Conservation (phyloP, 2,888 invertebrate species). For the Cheilosia grossa region DNA sequence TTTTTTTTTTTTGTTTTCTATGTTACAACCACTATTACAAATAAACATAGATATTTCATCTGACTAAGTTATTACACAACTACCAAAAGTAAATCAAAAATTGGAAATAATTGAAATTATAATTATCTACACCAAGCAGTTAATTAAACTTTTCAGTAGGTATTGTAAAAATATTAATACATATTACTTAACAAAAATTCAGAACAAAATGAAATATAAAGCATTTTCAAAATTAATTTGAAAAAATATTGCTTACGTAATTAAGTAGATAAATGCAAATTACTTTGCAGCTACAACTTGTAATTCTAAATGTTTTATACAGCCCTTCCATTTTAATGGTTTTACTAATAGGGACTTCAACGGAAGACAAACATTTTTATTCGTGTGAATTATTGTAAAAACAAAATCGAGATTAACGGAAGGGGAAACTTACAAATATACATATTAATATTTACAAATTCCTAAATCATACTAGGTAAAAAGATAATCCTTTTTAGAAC, state of each 20-base stretch:
- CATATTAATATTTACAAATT: slow-evolving; percentile 56
- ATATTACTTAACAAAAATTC: background rate
- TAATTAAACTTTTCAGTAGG: background rate
- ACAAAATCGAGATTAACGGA: slow-evolving; percentile 1
- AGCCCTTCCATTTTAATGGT: background rate
- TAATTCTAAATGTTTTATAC: background rate
- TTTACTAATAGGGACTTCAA: background rate
- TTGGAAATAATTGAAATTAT: background rate
- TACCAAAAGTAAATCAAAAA: background rate
- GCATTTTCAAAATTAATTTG: background rate
- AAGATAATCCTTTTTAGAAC: slow-evolving; percentile 67
- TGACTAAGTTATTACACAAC: slow-evolving; percentile 15
- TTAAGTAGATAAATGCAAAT: background rate
- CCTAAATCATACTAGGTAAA: slow-evolving; percentile 11
- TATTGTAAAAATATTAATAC: background rate
- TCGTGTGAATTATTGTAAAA: background rate
- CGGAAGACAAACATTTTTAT: background rate
- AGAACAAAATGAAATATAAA: background rate
- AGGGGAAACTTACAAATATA: slow-evolving; percentile 34
- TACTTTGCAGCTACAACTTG: background rate
- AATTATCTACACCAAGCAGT: slow-evolving; percentile 21
- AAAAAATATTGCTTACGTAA: background rate
- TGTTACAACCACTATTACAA: slow-evolving; percentile 15
- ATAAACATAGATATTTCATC: background rate
- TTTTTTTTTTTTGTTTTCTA: background rate